phyloP scores from a whole-genome alignment of 2,888 invertebrate species.

The Cylindroiulus punctatus region DNA sequence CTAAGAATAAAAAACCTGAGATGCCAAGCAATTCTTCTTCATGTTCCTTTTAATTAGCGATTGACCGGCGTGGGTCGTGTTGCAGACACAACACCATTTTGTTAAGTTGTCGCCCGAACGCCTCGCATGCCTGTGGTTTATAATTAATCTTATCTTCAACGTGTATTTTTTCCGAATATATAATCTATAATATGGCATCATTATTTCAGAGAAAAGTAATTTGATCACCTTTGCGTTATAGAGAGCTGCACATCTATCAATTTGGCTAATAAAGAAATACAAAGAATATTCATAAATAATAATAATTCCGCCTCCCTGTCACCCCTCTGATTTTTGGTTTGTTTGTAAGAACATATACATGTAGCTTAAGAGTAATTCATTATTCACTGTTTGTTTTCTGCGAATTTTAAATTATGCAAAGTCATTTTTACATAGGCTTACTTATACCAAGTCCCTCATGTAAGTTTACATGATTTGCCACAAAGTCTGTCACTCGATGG shows the following conservation, averaged over 20 bases:
- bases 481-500: too few species aligned
- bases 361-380: too few species aligned
- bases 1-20: background rate
- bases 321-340: too few species aligned
- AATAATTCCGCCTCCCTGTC: background rate
- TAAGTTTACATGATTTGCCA: too few species aligned
- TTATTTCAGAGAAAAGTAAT: background rate
- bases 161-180: background rate
- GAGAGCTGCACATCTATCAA: background rate
- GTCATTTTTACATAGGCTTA: too few species aligned
- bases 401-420: background rate
- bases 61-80: background rate
- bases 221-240: background rate
- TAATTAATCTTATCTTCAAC: slow-evolving; percentile 16
- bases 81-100: background rate
- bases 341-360: too few species aligned
- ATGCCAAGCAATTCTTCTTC: slow-evolving; percentile 24
- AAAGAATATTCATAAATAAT: background rate
- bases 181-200: background rate
- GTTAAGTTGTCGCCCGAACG: background rate
- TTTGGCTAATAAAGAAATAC: too few species aligned
- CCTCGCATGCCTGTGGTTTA: background rate
- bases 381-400: background rate
- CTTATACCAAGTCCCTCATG: too few species aligned
- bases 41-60: slow-evolving; percentile 43